Conservation (phyloP, 2,888 invertebrate genomes). For the Gandaritis pyraliata region DNA sequence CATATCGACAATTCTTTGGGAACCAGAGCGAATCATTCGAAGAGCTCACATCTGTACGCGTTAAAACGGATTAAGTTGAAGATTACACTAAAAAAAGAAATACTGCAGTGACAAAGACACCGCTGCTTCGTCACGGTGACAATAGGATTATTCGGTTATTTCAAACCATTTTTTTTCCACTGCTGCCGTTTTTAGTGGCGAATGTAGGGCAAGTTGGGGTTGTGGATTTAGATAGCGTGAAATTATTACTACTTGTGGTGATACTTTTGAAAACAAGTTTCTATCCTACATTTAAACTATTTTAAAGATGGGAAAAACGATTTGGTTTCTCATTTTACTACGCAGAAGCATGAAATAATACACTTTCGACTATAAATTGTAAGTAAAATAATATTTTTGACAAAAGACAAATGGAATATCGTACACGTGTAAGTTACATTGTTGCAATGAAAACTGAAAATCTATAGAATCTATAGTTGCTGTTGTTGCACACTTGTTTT, state of each 20-base stretch:
- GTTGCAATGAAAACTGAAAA: conserved; percentile 15
- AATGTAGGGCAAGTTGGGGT: conserved; percentile 52
- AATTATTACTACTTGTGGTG: background rate
- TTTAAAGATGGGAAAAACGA: background rate
- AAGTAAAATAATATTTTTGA: no score
- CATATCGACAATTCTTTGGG: conserved; percentile 49
- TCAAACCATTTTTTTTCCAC: conserved; percentile 59
- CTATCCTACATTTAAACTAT: background rate
- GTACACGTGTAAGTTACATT: conserved; percentile 18
- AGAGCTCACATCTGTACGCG: conserved; percentile 76
- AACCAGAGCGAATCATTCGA: conserved; percentile 54
- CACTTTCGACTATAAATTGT: no score
- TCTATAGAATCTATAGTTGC: conserved; percentile 14
- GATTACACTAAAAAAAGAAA: conserved; percentile 69
- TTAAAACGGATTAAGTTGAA: conserved; percentile 81
- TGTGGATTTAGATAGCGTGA: conserved; percentile 11
- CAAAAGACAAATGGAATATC: background rate
- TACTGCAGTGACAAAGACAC: conserved; percentile 73
- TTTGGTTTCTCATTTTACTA: no score
- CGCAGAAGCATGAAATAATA: no score
- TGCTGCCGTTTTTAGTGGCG: conserved; percentile 58
- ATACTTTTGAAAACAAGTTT: background rate
- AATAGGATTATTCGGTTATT: conserved; percentile 76
- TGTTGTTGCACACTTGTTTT: conserved; percentile 34
- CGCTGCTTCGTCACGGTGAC: conserved; percentile 77